Base-by-base conservation (phyloP, 1,140 invertebrate genomes). In the Drosophila obscura region DNA sequence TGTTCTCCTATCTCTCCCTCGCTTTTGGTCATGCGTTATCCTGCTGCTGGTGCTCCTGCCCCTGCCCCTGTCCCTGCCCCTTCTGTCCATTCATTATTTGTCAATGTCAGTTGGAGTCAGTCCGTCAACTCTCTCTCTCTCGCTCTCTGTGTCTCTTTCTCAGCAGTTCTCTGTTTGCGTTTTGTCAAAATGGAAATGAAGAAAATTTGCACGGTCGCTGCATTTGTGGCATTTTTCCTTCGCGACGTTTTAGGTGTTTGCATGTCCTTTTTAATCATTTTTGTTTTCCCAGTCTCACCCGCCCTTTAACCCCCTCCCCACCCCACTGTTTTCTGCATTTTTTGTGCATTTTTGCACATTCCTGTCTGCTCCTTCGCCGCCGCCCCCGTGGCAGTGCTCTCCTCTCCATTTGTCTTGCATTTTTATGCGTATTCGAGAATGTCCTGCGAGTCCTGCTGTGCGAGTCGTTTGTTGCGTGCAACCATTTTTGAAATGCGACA, bases 261-360 rank as follows among this genome's bases (percentile, higher is more conserved):
- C 82, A 87, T 87, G 82, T 87, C 82, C 83, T 88, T 87, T 87
- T 87, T 87, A 87, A 87, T 87, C 83, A 87, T 87, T 85, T 83
- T 62, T 80, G 66, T 85, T 80, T 61, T 62, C 41, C 28, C 59
- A 49, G 49, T 44, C 6, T 24, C 15, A 15, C 15, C 15, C n/a
- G 9, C 13, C 13, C 4, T 13, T 43, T 3, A 15, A 16, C 16
- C 22, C 1, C 19, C 13, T 5, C 6, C 15, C 35, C 5, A 15
- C 4, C 11, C 26, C 26, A n/a, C 48, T 44, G 31, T 46, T 9
- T 44, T 8, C 46, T 39, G 16, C 72, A 73, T 85, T 84, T 84
- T 85, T 87, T 72, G 77, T 85, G 82, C 82, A 85, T 73, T 87
- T 66, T 66, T 67, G 73, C 82, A 85, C 82, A 84, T 75, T 87